These are phyloP conservation scores for Hemicordylus capensis DNA, from an alignment of 2,113 vertebrate species.

Conservation along the genomic window DNA sequence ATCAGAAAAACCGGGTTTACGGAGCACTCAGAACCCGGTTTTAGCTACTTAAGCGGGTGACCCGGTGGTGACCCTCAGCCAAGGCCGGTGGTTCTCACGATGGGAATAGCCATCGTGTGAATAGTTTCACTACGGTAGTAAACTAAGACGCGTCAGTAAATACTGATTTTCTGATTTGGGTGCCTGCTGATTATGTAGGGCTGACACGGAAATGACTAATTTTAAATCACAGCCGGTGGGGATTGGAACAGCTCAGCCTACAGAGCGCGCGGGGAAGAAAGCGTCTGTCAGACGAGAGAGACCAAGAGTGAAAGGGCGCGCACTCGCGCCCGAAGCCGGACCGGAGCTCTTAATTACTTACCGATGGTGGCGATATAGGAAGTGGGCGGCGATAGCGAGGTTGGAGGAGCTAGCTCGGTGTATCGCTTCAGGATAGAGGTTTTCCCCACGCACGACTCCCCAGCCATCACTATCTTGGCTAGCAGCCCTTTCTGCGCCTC, in stretches of 20 bases:
- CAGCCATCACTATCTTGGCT: slow-evolving; percentile 72
- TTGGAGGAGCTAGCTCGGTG: slow-evolving; percentile 47
- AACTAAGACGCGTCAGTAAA: neutral
- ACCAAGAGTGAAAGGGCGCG: neutral
- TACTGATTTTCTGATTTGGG: neutral
- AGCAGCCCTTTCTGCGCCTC: slow-evolving; percentile 23
- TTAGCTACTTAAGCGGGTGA: too few relatives aligned
- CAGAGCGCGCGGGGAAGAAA: too few relatives aligned
- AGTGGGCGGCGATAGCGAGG: neutral
- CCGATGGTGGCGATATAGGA: slow-evolving; percentile 71
- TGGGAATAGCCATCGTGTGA: too few relatives aligned
- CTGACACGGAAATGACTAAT: neutral
- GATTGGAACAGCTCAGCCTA: too few relatives aligned
- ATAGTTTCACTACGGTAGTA: too few relatives aligned
- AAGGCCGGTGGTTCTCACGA: too few relatives aligned
- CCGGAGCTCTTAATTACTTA: slow-evolving; percentile 50
- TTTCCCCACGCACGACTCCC: slow-evolving; percentile 73
- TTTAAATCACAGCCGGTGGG: neutral
- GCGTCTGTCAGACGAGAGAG: rapidly evolving
- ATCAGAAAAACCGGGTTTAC: too few relatives aligned
- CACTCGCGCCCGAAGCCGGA: too few relatives aligned
- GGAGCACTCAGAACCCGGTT: too few relatives aligned
- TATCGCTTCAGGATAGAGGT: slow-evolving; percentile 70
- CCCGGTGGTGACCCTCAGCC: too few relatives aligned
- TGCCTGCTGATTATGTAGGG: neutral